Evolutionary conservation across 2,888 invertebrate species (phyloP).

Genomic region (Anarsia innoxiella): DNA sequence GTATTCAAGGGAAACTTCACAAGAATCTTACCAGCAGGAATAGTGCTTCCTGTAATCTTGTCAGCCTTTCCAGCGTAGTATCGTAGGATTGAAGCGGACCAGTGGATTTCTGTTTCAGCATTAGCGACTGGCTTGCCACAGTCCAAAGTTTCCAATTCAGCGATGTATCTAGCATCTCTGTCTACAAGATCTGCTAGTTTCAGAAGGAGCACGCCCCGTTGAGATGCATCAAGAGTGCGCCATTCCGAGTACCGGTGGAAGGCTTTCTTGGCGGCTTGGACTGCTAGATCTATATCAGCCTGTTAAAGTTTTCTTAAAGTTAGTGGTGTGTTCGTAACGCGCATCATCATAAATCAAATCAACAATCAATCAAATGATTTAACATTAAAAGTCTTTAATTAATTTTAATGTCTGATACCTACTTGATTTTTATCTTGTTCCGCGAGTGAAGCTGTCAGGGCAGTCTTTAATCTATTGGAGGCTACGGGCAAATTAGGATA

Average conservation of each 20-base stretch:
- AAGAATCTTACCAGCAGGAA: conserved; percentile 78
- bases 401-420: no score
- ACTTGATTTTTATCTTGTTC: background rate
- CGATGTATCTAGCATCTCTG: conserved; percentile 80
- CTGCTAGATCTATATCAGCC: conserved; percentile 88
- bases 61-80: conserved; percentile 95
- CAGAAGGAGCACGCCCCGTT: conserved; percentile 81
- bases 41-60: conserved; percentile 85
- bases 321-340: no score
- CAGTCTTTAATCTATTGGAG: no score
- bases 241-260: conserved; percentile 83
- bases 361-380: no score
- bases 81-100: conserved; percentile 77
- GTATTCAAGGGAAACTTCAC: no score
- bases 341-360: no score
- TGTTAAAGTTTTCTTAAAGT: conserved; percentile 39
- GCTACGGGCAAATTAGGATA: no score
- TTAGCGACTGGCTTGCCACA: conserved; percentile 91
- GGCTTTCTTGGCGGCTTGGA: conserved; percentile 84
- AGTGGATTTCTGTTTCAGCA: conserved; percentile 78
- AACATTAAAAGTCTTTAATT: no score
- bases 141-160: conserved; percentile 93
- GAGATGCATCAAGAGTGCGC: conserved; percentile 87
- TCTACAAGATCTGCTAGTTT: conserved; percentile 85
- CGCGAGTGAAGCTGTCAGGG: background rate